Evolutionary conservation across 1,140 invertebrate genomes (phyloP), one percentile per base, ranked within the genome.

Genomic region (Drosophila busckii): DNA sequence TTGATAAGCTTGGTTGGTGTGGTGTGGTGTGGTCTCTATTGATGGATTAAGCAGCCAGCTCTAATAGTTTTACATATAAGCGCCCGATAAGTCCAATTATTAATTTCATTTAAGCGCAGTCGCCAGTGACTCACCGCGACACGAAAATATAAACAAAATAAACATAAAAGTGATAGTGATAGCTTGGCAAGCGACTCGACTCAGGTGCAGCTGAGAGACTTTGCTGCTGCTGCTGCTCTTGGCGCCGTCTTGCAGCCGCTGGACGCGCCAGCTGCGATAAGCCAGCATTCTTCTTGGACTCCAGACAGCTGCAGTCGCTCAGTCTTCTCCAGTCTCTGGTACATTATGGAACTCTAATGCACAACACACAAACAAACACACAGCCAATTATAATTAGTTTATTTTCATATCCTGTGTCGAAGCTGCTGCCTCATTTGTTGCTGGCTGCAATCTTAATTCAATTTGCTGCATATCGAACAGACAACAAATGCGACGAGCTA

Each of bases 361-460:
- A 56, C 34, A 54, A 40, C 15, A 40, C 3, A 29, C 13, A 32
- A 3, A 9, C 16, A 42, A 17, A 44, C 19, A 53, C 56, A 62
- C 55, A 45, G 20, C 59, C 46, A 78, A 78, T 80, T 80, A 80
- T 80, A 83, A 82, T 80, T 82, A 82, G 76, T 80, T 82, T 82
- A 75, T 82, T n/a, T n/a, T 75, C 76, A 82, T 83, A 82, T 82
- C 70, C 75, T 75, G 70, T 82, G 61, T 75, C 69, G 70, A 73
- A 68, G 73, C 29, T 55, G 66, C 71, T 61, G 56, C 66, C 70
- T 82, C 70, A 82, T 82, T 82, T 82, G 66, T 84, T 70, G 58
- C 70, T 78, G 53, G 53, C 44, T n/a, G 42, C 80, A 84, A 84
- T 84, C 80, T 84, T 84, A 84, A 84, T 84, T 84, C 80, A 84